Percentiles rank a stretch among this genome's conserved stretches.
Conservation (phyloP, 2,797 vertebrate species). For the Acanthornis magna region DNA sequence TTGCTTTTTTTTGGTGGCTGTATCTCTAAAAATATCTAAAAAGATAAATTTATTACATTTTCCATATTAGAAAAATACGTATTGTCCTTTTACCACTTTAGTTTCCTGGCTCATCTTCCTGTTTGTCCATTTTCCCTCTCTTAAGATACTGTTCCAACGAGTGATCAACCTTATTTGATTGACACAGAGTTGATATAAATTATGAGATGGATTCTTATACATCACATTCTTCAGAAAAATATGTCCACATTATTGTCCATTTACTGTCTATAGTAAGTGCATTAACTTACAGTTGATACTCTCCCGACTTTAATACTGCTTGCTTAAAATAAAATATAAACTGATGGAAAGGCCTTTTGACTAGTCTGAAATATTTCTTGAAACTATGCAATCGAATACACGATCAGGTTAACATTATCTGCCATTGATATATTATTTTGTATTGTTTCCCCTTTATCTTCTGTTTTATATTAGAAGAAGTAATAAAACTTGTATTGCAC, state of each 20-base stretch:
- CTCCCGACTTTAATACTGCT: not conserved
- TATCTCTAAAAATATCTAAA: not conserved
- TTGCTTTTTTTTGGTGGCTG: not conserved
- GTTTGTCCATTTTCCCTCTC: not conserved
- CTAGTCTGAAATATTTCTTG: not conserved
- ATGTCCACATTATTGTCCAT: not conserved
- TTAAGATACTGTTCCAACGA: not conserved
- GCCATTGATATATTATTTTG: conserved; percentile 1
- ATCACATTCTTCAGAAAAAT: not conserved
- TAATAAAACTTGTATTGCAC: conserved; percentile 38
- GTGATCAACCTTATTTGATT: not conserved
- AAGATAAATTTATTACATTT: not conserved
- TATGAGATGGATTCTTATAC: not conserved
- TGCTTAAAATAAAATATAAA: not conserved
- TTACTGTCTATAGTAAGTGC: not conserved
- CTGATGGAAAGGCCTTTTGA: not conserved
- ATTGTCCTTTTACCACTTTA: not conserved
- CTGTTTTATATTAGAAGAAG: conserved; percentile 38
- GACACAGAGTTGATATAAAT: not conserved
- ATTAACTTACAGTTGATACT: not conserved
- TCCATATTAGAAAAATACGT: not conserved
- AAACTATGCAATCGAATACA: not conserved
- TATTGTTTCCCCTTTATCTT: conserved; percentile 21
- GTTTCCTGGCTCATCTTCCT: not conserved
- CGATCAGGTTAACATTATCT: not conserved